A percentile compares a stretch with the other conserved stretches of the same genome.
phyloP scores from a whole-genome alignment of 2,888 invertebrate genomes.

The Dryocosmus kuriphilus region DNA sequence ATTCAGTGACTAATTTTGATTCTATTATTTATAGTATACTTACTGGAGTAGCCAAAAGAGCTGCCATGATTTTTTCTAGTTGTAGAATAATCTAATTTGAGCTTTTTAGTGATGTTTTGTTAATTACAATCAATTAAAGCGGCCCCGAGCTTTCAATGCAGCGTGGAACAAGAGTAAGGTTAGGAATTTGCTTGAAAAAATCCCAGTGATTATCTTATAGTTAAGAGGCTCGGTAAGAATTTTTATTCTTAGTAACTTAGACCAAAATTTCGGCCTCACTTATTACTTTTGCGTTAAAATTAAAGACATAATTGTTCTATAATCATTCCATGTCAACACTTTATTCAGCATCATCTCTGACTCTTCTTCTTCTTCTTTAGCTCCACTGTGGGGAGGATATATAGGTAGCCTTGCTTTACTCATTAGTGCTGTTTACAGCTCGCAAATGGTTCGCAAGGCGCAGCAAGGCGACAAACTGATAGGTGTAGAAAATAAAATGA shows the following conservation, averaged over 20 bases:
- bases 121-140: background rate
- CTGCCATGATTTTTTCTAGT: background rate
- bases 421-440: background rate
- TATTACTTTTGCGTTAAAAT: too few relatives aligned
- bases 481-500: background rate
- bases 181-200: background rate
- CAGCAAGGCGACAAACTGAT: background rate
- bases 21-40: background rate
- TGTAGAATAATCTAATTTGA: background rate
- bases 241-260: background rate
- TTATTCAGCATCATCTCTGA: too few relatives aligned
- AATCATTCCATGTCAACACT: background rate
- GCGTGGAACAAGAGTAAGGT: background rate
- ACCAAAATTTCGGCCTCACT: too few relatives aligned
- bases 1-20: background rate
- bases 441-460: too few relatives aligned
- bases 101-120: constrained; percentile 6
- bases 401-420: too few relatives aligned
- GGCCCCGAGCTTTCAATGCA: background rate
- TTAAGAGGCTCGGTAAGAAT: background rate
- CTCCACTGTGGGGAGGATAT: too few relatives aligned
- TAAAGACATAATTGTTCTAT: background rate
- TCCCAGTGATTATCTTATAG: background rate
- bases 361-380: too few relatives aligned
- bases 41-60: background rate